Evolutionary conservation across 2,888 invertebrate genomes (phyloP).

Genomic region (Trissoscelio sp.): DNA sequence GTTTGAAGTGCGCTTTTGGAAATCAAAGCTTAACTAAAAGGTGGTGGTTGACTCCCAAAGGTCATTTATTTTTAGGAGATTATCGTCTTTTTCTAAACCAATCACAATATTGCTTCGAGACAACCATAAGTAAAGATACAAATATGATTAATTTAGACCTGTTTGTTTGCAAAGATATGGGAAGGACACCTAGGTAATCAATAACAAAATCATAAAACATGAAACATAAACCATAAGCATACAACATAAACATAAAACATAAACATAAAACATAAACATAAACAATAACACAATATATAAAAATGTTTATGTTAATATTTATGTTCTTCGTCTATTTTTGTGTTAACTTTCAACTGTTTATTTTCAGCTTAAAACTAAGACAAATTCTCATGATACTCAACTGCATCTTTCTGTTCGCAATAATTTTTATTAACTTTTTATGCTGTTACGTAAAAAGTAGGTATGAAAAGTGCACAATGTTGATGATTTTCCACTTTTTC

Average conservation of each 20-base stretch:
- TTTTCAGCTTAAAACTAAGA: not conserved
- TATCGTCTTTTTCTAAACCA: not conserved
- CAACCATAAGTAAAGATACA: not conserved
- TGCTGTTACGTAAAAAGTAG: not conserved
- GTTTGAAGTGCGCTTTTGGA: not conserved
- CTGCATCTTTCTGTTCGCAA: not conserved
- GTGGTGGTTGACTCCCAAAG: constrained; percentile 21
- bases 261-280: no score
- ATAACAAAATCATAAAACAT: no score
- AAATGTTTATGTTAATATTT: no score
- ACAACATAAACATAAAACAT: no score
- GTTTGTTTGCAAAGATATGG: constrained; percentile 16
- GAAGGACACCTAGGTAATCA: constrained; percentile 13
- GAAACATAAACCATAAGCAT: no score
- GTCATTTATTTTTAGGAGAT: constrained; percentile 16
- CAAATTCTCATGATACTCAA: not conserved
- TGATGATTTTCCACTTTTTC: constrained; percentile 5
- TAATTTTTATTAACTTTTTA: not conserved
- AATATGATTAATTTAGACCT: constrained; percentile 7
- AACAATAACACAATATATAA: no score
- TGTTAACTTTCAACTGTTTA: no score
- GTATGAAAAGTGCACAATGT: not conserved
- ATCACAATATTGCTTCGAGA: constrained; percentile 27
- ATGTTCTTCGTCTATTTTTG: no score
- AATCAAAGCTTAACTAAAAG: constrained; percentile 1